Conservation (phyloP, 37 sponge, comb jelly and placozoan genomes). For the Crambe crambe region DNA sequence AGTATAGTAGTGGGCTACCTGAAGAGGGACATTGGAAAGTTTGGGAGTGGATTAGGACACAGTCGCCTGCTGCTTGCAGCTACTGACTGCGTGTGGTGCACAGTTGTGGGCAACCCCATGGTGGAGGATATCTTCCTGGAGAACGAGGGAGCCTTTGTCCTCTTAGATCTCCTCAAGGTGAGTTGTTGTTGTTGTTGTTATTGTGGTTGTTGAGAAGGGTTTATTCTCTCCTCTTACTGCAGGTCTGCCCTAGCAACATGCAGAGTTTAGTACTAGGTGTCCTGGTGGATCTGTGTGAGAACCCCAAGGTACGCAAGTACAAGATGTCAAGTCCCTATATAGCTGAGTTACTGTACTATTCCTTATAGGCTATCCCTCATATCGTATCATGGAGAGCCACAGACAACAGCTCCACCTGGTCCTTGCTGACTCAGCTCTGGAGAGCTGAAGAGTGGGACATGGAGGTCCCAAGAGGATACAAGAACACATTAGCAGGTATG, state of each 20-base stretch:
- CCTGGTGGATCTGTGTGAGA: conserved; percentile 96
- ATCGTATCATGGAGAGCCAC: conserved; percentile 74
- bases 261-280: conserved; percentile 86
- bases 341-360: not conserved
- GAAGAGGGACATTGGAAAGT: conserved; percentile 58
- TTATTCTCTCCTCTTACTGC: not conserved
- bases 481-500: conserved; percentile 75
- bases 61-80: conserved; percentile 85
- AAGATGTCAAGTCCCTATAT: not conserved
- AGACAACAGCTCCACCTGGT: conserved; percentile 62
- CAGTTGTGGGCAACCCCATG: conserved; percentile 73
- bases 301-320: conserved; percentile 64
- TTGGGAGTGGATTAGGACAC: conserved; percentile 85
- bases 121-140: conserved; percentile 96
- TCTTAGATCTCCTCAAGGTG: conserved; percentile 90
- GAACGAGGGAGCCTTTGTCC: conserved; percentile 87
- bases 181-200: not conserved
- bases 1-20: conserved; percentile 74
- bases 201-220: not conserved
- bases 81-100: conserved; percentile 87
- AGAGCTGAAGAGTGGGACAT: conserved; percentile 89
- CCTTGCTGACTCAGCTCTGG: conserved; percentile 89
- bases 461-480: conserved; percentile 70
- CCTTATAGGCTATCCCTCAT: conserved; percentile 80
- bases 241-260: conserved; percentile 87